Conservation (phyloP, 2,113 vertebrate genomes). For the Lutjanus erythropterus region DNA sequence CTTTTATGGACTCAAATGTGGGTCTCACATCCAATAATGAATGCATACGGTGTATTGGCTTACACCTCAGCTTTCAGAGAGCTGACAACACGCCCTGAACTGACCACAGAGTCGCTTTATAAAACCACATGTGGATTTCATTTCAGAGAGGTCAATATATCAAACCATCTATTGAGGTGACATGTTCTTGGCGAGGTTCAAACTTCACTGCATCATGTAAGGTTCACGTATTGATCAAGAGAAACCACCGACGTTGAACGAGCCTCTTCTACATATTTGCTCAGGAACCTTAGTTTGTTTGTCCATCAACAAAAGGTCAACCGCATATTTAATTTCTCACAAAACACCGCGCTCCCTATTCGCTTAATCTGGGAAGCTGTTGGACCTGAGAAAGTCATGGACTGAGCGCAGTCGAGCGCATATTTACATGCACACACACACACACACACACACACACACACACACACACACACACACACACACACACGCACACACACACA, state of each 20-base stretch:
- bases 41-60: neutral
- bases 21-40: slow-evolving; percentile 11
- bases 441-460: neutral
- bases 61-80: slow-evolving; percentile 28
- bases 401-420: slow-evolving; percentile 17
- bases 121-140: slow-evolving; percentile 41
- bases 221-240: slow-evolving; percentile 53
- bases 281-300: slow-evolving; percentile 59
- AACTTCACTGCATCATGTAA: slow-evolving; percentile 6
- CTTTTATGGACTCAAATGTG: slow-evolving; percentile 21
- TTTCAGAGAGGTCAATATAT: slow-evolving; percentile 42
- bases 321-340: slow-evolving; percentile 62
- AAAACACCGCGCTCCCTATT: slow-evolving; percentile 36
- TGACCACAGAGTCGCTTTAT: slow-evolving; percentile 10
- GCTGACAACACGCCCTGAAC: slow-evolving; percentile 41
- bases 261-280: slow-evolving; percentile 52
- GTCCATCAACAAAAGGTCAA: slow-evolving; percentile 71
- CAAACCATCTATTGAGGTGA: slow-evolving; percentile 35
- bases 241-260: slow-evolving; percentile 26
- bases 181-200: slow-evolving; percentile 49
- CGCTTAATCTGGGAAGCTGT: slow-evolving; percentile 39
- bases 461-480: neutral
- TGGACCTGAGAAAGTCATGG: slow-evolving; percentile 42
- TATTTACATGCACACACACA: slow-evolving; percentile 39
- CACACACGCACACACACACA: neutral